These are phyloP conservation scores for Bombus superbus DNA, from an alignment of 1,140 invertebrate genomes.

Conservation along the genomic window DNA sequence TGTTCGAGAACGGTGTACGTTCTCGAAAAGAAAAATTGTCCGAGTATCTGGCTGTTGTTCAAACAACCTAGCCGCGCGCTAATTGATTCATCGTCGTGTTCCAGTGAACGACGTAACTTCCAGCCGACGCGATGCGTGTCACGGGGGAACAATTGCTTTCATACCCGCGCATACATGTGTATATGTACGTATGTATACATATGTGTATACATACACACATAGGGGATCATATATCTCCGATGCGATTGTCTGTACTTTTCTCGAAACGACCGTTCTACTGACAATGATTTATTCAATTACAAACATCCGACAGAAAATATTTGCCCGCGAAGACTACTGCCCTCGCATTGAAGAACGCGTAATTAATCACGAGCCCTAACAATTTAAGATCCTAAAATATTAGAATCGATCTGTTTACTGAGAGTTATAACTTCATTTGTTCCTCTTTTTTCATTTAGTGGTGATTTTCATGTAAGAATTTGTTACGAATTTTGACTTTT, in stretches of 20 bases:
- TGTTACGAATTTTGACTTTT: not conserved
- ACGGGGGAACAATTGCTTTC: constrained; percentile 31
- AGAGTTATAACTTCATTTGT: not conserved
- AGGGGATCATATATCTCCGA: not conserved
- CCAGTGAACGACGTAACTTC: constrained; percentile 25
- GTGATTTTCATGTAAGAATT: not conserved
- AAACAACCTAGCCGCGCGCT: constrained; percentile 8
- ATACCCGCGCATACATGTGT: not conserved
- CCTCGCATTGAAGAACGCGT: not conserved
- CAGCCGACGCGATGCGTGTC: constrained; percentile 6
- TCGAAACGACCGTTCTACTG: constrained; percentile 23
- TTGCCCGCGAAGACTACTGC: not conserved
- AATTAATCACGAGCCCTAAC: constrained; percentile 7
- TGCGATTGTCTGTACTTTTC: constrained; percentile 13
- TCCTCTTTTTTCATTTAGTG: not conserved
- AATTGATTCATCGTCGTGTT: constrained; percentile 42
- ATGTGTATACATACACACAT: not conserved
- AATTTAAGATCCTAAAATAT: not conserved
- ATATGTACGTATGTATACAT: not conserved
- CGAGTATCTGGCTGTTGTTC: constrained; percentile 7
- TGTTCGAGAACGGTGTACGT: not conserved
- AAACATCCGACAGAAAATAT: constrained; percentile 31
- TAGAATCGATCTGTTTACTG: not conserved
- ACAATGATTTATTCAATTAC: constrained; percentile 46
- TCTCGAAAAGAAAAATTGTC: constrained; percentile 11